Evolutionary conservation across 2,888 invertebrate genomes (phyloP).

Genomic region (Lissocephala sabroskyi): DNA sequence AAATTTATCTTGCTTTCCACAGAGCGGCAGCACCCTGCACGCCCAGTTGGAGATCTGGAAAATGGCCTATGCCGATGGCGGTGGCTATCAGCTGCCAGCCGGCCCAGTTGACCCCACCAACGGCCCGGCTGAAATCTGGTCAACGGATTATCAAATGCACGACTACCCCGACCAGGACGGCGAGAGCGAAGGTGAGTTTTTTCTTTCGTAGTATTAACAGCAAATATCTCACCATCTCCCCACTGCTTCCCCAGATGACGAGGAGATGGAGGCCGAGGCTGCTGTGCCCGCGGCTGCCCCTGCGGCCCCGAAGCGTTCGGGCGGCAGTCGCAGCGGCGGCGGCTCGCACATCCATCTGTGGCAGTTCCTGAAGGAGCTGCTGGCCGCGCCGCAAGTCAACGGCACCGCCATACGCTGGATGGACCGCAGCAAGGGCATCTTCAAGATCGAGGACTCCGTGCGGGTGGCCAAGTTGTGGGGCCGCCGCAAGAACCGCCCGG

Average conservation of each 20-base stretch:
- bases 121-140: constrained; percentile 42
- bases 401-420: constrained; percentile 98
- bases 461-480: constrained; percentile 99
- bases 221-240: not conserved
- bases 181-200: constrained; percentile 68
- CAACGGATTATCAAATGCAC: constrained; percentile 40
- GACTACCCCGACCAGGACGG: constrained; percentile 55
- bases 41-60: constrained; percentile 95
- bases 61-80: constrained; percentile 80
- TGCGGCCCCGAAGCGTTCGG: constrained; percentile 32
- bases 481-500: constrained; percentile 96
- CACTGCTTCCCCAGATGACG: constrained; percentile 71
- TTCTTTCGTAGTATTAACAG: too few species aligned
- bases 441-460: constrained; percentile 99
- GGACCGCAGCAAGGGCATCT: constrained; percentile 93
- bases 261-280: constrained; percentile 63
- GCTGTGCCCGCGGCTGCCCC: constrained; percentile 27
- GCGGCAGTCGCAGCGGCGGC: constrained; percentile 72
- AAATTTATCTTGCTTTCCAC: constrained; percentile 53
- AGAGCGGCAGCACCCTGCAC: constrained; percentile 89
- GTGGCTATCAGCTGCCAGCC: constrained; percentile 66
- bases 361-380: constrained; percentile 98
- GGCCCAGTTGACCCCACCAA: too few species aligned
- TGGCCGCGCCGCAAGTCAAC: constrained; percentile 89
- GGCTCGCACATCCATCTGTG: constrained; percentile 97